These are phyloP conservation scores for Teinopalpus imperialis DNA, from an alignment of 2,888 invertebrate genomes.

Conservation along the genomic window DNA sequence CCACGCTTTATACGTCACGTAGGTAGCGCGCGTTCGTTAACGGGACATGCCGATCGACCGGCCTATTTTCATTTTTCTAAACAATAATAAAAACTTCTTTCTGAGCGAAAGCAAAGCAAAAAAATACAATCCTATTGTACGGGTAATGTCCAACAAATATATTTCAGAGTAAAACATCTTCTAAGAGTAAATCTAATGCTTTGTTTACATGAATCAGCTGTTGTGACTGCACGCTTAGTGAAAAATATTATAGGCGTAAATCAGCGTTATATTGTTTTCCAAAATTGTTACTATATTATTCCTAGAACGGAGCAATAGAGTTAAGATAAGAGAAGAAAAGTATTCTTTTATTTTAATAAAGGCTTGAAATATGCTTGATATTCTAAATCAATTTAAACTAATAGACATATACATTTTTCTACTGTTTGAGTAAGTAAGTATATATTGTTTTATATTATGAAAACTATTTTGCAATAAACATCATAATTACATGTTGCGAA, in stretches of 20 bases:
- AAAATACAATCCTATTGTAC: conserved; percentile 18
- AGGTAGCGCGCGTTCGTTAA: conserved; percentile 76
- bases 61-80: conserved; percentile 78
- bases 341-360: no score
- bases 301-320: no score
- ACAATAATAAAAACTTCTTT: conserved; percentile 65
- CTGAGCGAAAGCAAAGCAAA: conserved; percentile 35
- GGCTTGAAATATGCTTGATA: no score
- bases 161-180: background rate
- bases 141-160: conserved; percentile 23
- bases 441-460: background rate
- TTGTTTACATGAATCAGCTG: conserved; percentile 74
- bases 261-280: no score
- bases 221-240: background rate
- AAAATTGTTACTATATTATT: no score
- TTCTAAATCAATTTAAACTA: no score
- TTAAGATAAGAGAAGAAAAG: no score
- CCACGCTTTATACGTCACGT: conserved; percentile 77
- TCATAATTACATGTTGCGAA: background rate
- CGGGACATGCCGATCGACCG: conserved; percentile 77
- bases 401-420: no score
- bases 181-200: conserved; percentile 32
- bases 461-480: background rate
- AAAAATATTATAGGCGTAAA: conserved; percentile 10
- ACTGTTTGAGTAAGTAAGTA: no score